Evolutionary conservation across 2,113 vertebrate genomes (phyloP), one percentile per base, ranked within the genome.

Genomic region (Lethenteron reissneri): DNA sequence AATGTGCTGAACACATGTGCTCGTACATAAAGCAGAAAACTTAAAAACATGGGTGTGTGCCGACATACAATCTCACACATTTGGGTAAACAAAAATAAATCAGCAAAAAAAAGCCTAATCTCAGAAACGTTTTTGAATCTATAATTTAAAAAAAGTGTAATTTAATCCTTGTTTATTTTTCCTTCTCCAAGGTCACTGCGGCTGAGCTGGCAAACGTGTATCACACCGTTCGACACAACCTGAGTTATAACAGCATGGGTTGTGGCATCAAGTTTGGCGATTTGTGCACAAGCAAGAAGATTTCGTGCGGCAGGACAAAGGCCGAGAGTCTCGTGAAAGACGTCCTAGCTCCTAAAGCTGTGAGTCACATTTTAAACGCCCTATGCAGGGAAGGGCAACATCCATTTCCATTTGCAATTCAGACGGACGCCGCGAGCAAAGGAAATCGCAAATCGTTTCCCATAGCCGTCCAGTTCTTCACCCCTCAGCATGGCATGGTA

Each of bases 311-410:
- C 57, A 73, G 56, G 59, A 71, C 68, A 71, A 73, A 73, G 25
- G 70, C 73, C 19, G 58, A 73, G 19, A 17, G 69, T 71, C 13
- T 71, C 19, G 70, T 70, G 12, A 73, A 58, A 64, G 70, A 71
- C 13, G 73, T 73, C 57, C 73, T 71, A 62, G 73, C 70, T 62
- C 56, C 70, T 68, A 56, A 74, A 58, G 70, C 73, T 56, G 64
- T 10, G 56, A 8, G 8, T 60, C 64, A 60, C 14, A 41, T 41
- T 41, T 41, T 41, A 41, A 41, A 41, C 41, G 41, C 41, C 41
- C 41, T 41, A 41, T 41, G 41, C 41, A 41, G 11, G 64, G 12
- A 3, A 11, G 21, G 56, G 25, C 58, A 58, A 9, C 58, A 57
- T 15, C 72, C 72, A 4, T 69, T 70, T 14, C 60, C 68, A 19